These are phyloP conservation scores for Neosilurus mollespiculum DNA, from an alignment of 2,797 vertebrate genomes.

Conservation along the genomic window DNA sequence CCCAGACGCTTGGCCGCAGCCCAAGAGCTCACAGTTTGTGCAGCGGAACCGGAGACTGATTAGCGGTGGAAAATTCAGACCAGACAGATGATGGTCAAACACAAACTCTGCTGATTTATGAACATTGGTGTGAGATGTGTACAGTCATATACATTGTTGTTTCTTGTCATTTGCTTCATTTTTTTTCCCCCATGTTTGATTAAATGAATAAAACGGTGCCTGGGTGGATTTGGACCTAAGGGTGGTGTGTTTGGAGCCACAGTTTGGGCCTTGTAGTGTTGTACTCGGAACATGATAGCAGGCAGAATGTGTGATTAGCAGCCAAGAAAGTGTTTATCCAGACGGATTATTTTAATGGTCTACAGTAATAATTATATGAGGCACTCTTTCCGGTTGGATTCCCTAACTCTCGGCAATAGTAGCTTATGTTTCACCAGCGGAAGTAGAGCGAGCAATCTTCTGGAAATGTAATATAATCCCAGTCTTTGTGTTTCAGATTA, in stretches of 20 bases:
- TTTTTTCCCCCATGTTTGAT: slow-evolving; percentile 20
- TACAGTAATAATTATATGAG: slow-evolving; percentile 13
- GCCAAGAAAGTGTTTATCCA: background rate
- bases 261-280: slow-evolving; percentile 6
- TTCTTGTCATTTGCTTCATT: slow-evolving; percentile 53
- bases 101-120: slow-evolving; percentile 48
- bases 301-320: slow-evolving; percentile 6
- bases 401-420: slow-evolving; percentile 10
- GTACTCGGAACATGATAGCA: background rate
- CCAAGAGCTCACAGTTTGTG: slow-evolving; percentile 27
- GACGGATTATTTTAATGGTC: slow-evolving; percentile 6
- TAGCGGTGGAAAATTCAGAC: slow-evolving; percentile 59
- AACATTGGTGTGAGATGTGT: slow-evolving; percentile 68
- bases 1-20: slow-evolving; percentile 37
- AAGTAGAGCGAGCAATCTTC: slow-evolving; percentile 13
- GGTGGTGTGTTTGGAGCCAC: slow-evolving; percentile 9
- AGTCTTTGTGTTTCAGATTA: slow-evolving; percentile 15
- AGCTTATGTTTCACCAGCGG: slow-evolving; percentile 36
- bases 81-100: slow-evolving; percentile 59
- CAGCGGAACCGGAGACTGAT: slow-evolving; percentile 51
- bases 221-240: slow-evolving; percentile 28
- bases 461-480: slow-evolving; percentile 1
- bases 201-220: slow-evolving; percentile 22
- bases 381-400: slow-evolving; percentile 13
- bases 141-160: slow-evolving; percentile 65